phyloP scores from a whole-genome alignment of 2,113 vertebrate species.

The Rhinolophus ferrumequinum region DNA sequence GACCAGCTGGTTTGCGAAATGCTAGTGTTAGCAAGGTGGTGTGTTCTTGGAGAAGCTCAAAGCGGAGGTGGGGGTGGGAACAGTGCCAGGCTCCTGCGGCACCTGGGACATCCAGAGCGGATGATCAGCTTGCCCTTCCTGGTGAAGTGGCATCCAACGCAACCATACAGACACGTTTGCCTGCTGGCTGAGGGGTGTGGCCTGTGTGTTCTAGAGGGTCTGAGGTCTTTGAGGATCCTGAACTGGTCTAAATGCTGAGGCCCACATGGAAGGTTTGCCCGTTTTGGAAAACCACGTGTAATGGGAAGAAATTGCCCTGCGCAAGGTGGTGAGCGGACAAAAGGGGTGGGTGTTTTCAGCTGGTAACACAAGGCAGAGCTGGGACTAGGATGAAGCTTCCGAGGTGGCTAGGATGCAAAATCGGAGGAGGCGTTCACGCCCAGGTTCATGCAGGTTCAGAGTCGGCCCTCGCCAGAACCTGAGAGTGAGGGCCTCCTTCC shows the following conservation, averaged over 20 bases:
- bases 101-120: background rate
- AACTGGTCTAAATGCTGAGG: background rate
- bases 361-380: background rate
- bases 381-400: background rate
- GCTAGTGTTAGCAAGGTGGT: background rate
- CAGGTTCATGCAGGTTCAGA: background rate
- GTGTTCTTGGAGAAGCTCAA: slow-evolving; percentile 34
- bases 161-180: background rate
- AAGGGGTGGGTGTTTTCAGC: accelerated
- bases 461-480: background rate
- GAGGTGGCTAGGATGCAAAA: background rate
- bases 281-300: background rate
- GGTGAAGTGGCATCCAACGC: background rate
- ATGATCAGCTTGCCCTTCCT: background rate
- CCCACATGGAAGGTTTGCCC: background rate
- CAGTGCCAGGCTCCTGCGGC: background rate
- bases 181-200: background rate
- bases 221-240: background rate
- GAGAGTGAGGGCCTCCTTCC: background rate
- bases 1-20: slow-evolving; percentile 25
- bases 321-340: background rate
- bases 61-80: background rate
- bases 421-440: background rate
- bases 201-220: background rate
- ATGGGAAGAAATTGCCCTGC: background rate